Conservation (phyloP, 2,113 vertebrate species). For the Psammodynastes pulverulentus region DNA sequence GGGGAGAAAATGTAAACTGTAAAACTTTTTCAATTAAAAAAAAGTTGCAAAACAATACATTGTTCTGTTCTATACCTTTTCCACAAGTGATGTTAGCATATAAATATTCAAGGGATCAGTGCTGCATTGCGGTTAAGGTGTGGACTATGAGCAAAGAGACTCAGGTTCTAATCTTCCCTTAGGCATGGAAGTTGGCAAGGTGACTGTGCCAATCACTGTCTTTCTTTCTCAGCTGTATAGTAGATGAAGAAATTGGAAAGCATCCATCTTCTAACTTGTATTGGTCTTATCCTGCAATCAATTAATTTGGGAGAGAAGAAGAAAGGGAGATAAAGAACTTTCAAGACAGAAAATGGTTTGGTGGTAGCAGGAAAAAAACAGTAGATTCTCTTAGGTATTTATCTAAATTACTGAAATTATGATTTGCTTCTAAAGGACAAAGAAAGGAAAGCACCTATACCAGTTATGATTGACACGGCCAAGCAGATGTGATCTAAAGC, state of each 20-base stretch:
- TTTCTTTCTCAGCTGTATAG: neutral
- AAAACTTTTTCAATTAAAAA: too few relatives aligned
- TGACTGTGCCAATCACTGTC: neutral
- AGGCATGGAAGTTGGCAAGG: neutral
- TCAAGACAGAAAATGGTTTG: too few relatives aligned
- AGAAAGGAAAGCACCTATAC: neutral
- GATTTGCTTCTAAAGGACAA: neutral
- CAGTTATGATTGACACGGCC: neutral
- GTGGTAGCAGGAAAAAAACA: too few relatives aligned
- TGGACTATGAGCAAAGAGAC: neutral
- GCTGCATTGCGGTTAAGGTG: neutral
- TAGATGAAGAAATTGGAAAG: neutral
- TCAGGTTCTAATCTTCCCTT: neutral
- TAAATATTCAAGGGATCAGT: neutral
- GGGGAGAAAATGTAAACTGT: too few relatives aligned
- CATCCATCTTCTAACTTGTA: too few relatives aligned
- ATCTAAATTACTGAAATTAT: neutral
- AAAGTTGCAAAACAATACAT: neutral
- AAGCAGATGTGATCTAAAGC: neutral
- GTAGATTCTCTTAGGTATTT: too few relatives aligned
- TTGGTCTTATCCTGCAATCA: too few relatives aligned
- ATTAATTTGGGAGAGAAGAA: too few relatives aligned
- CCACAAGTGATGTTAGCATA: neutral
- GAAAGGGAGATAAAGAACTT: too few relatives aligned
- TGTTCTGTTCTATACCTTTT: neutral